Base-by-base conservation (phyloP, 1,140 invertebrate genomes). In the Bombus pyrosoma region DNA sequence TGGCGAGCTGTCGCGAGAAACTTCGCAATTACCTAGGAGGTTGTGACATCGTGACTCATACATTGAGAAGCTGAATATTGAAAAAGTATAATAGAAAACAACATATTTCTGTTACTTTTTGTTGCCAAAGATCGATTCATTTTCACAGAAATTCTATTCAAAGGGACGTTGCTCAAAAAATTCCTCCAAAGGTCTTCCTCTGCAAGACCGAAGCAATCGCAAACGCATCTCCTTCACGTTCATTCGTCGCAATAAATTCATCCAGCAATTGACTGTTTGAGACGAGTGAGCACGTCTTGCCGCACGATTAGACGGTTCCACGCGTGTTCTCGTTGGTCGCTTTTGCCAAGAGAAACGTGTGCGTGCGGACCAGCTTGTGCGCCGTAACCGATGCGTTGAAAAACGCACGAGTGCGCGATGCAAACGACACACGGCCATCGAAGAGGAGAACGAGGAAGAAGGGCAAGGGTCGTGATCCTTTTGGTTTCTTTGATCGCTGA, bases 401-500 rank as follows among this genome's bases (percentile, higher is more conserved):
- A 81, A 87, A 76, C 73, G 75, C 77, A 72, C 73, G 73, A 66
- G 34, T 43, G 71, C 73, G 37, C 76, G 81, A 72, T 37, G 37
- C 41, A 37, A 81, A 64, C 78, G 69, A 75, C 53, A 39, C 53
- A 64, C 39, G 66, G 37, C 28, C 28, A 57, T 57, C 57, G 66
- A 68, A 22, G 41, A 12, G 41, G 47, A 10, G 57, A 28, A 22
- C 5, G 34, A 18, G 28, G 10, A 75, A 69, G 57, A 74, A 32
- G 72, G 66, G 53, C 62, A 64, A 88, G 84, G 86, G 80, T 86
- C 75, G 84, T n/a, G 69, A 69, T 25, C 34, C n/a, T n/a, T 41
- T 34, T 32, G 64, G 41, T 53, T 89, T 83, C 86, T 90, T 90
- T 90, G 86, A 90, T 90, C 86, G 57, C 10, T 79, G 88, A 87